phyloP scores from a whole-genome alignment of 2,888 invertebrate species.

The Drosophila meridiana region DNA sequence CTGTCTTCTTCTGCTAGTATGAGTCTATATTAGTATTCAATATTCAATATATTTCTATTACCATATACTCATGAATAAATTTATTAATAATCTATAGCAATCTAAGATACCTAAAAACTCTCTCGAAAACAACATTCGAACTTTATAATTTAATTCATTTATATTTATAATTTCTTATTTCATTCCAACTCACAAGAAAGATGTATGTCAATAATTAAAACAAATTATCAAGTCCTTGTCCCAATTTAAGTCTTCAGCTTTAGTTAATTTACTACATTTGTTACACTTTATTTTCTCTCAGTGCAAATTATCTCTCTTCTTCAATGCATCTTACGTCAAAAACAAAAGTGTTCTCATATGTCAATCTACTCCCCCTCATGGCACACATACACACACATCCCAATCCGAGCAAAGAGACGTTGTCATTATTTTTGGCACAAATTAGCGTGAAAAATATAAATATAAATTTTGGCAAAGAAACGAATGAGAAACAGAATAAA shows the following conservation, averaged over 20 bases:
- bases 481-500: slow-evolving; percentile 16
- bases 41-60: too few species aligned
- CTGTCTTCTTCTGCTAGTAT: too few species aligned
- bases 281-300: not conserved
- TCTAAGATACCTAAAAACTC: too few species aligned
- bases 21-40: too few species aligned
- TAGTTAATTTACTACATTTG: not conserved
- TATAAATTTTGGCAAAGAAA: slow-evolving; percentile 12
- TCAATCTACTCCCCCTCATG: not conserved
- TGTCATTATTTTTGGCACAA: slow-evolving; percentile 51
- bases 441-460: slow-evolving; percentile 59
- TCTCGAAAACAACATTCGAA: too few species aligned
- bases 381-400: not conserved
- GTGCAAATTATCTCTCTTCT: not conserved
- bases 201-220: not conserved
- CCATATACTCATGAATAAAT: too few species aligned
- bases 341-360: not conserved
- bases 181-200: too few species aligned
- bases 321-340: not conserved
- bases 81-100: too few species aligned
- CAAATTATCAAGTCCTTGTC: not conserved
- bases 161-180: too few species aligned
- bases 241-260: not conserved
- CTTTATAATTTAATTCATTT: too few species aligned
- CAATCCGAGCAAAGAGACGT: slow-evolving; percentile 9